phyloP scores from a whole-genome alignment of 2,888 invertebrate genomes.

The Drosophila eohydei region DNA sequence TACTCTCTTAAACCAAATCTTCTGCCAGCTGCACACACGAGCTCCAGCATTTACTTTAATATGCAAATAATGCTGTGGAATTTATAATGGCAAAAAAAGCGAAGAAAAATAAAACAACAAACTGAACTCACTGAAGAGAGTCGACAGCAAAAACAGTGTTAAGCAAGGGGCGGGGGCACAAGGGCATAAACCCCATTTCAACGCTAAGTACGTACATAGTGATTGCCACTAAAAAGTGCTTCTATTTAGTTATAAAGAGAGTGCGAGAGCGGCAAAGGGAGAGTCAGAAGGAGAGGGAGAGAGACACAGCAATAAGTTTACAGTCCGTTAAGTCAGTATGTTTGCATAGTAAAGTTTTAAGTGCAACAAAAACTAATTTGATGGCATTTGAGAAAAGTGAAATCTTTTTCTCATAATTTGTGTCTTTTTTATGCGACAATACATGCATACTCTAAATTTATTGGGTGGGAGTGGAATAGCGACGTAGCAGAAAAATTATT shows the following conservation, averaged over 20 bases:
- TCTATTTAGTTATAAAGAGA: slow-evolving; percentile 65
- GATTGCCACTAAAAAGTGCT: slow-evolving; percentile 59
- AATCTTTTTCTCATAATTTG: slow-evolving; percentile 6
- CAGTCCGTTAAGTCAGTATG: slow-evolving; percentile 31
- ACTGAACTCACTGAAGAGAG: slow-evolving; percentile 8
- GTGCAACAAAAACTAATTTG: slow-evolving; percentile 11
- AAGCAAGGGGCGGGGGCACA: slow-evolving; percentile 4
- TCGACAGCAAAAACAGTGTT: background rate
- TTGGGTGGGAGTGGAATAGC: background rate
- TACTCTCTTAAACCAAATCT: slow-evolving; percentile 39
- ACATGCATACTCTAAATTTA: background rate
- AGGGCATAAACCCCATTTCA: slow-evolving; percentile 63
- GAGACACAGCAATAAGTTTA: slow-evolving; percentile 18
- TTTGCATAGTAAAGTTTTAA: background rate
- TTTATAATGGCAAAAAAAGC: slow-evolving; percentile 64
- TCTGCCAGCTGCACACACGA: slow-evolving; percentile 45
- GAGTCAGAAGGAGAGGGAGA: background rate
- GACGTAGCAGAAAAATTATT: background rate
- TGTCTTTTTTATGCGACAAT: slow-evolving; percentile 4
- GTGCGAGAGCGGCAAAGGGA: background rate
- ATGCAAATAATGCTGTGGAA: slow-evolving; percentile 77
- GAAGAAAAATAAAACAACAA: slow-evolving; percentile 40
- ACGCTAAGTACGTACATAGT: slow-evolving; percentile 68
- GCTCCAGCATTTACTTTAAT: slow-evolving; percentile 58
- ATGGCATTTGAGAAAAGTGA: slow-evolving; percentile 8